Evolutionary conservation across 2,113 vertebrate genomes (phyloP), one percentile per base, ranked within the genome.

Genomic region (Halcyon malimbica): DNA sequence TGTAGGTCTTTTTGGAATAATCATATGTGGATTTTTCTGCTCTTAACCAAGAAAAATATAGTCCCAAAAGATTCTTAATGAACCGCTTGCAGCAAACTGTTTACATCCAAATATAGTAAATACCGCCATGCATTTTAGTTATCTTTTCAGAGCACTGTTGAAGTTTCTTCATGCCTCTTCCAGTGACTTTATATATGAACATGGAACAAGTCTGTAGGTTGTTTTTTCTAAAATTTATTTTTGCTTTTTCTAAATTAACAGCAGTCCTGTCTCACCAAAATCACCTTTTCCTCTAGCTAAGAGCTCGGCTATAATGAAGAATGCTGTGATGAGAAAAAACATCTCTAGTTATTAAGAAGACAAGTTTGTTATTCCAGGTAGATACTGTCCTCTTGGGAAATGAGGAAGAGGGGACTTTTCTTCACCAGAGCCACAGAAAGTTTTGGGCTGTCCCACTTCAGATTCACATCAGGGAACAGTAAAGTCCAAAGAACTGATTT

Each of bases 401-500:
- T 0, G 11, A 35, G 68, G 54, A 37, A 14, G 35, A 42, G 17
- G 24, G 11, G 59, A 21, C 12, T 53, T 71, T 71, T 41, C 73
- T 31, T 16, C 44, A 35, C 10, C 33, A 41, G 39, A 23, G 24
- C 19, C 20, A 9, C 37, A 42, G 29, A 26, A 9, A 37, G n/a
- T 60, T n/a, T 4, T 33, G 65, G 31, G 83, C n/a, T 75, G 48
- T 21, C 9, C 0, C 1, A 19, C 19, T 41, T 16, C n/a, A 6
- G 41, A 18, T 10, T 33, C 11, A 37, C 48, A 17, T 33, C 13
- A 21, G 31, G 33, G 12, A n/a, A 13, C 23, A 8, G 31, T 8
- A 15, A 28, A 6, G 33, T 3, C 19, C 37, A 17, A 63, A 29
- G 70, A 15, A n/a, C 3, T 3, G 4, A 29, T 6, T 17, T 0